Evolutionary conservation across 92 coral and sea anemone genomes (phyloP).

Genomic region (Bergia puertoricense): DNA sequence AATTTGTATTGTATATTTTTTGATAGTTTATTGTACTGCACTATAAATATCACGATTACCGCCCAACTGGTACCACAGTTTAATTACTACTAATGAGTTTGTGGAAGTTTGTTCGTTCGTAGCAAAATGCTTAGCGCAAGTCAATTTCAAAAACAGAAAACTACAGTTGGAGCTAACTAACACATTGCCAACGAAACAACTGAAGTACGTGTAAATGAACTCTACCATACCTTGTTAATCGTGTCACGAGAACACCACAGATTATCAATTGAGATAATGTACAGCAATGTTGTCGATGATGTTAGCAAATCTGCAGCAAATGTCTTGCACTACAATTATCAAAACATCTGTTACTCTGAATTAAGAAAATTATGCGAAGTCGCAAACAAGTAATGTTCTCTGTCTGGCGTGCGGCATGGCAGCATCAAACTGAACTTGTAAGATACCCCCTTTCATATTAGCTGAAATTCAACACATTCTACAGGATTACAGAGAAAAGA

Average conservation of each 20-base stretch:
- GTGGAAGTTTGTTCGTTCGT: neutral
- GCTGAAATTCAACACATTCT: conserved; percentile 13
- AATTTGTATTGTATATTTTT: no score
- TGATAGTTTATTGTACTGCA: no score
- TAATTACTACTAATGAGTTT: no score
- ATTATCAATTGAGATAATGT: no score
- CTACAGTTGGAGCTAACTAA: neutral
- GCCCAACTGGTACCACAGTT: neutral
- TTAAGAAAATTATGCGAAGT: neutral
- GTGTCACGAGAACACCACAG: neutral
- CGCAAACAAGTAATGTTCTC: neutral
- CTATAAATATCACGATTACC: neutral
- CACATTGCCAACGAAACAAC: neutral
- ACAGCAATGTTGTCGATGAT: neutral
- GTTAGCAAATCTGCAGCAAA: neutral
- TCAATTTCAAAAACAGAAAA: neutral
- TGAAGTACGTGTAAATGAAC: neutral
- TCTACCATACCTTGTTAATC: neutral
- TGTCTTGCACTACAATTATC: neutral
- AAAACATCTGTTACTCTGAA: neutral
- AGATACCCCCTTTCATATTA: neutral
- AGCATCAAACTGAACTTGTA: neutral
- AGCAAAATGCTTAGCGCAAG: neutral
- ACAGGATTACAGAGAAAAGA: conserved; percentile 17
- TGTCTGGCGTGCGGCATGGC: neutral